A percentile compares a stretch with the other conserved stretches of the same genome.
Conservation (phyloP, 2,113 vertebrate species). For the Accipiter virgatus region DNA sequence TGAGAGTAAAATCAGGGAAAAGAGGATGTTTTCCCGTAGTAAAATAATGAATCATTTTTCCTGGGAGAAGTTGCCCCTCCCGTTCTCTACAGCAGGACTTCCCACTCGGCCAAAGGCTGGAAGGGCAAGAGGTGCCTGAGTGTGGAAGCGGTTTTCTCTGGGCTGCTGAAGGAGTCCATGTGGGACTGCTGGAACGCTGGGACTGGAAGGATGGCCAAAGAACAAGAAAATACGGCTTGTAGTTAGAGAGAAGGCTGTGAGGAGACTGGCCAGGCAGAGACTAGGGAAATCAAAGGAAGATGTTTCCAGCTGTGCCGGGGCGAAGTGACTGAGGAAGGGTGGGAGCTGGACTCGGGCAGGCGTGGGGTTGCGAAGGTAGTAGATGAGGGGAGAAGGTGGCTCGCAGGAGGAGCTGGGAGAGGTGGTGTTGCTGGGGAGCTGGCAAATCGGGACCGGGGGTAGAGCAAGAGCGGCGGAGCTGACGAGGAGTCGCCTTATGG, state of each 20-base stretch:
- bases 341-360: not conserved
- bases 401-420: not conserved
- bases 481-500: no score
- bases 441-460: not conserved
- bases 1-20: not conserved
- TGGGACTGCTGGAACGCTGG: not conserved
- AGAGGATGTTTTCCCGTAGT: not conserved
- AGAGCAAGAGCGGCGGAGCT: not conserved
- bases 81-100: not conserved
- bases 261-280: not conserved
- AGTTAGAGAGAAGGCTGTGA: not conserved
- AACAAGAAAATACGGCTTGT: not conserved
- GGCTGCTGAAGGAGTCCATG: not conserved
- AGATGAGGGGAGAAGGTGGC: not conserved
- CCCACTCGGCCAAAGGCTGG: rapidly evolving
- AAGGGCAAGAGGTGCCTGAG: not conserved
- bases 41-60: not conserved
- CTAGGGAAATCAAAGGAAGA: not conserved
- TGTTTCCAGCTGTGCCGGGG: not conserved
- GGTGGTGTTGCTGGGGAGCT: not conserved
- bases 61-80: not conserved
- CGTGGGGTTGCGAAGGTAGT: not conserved
- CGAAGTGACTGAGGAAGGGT: not conserved
- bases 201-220: not conserved
- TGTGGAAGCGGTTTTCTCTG: not conserved